Evolutionary conservation across 1,140 invertebrate species (phyloP).

Genomic region (Pogonomyrmex barbatus): DNA sequence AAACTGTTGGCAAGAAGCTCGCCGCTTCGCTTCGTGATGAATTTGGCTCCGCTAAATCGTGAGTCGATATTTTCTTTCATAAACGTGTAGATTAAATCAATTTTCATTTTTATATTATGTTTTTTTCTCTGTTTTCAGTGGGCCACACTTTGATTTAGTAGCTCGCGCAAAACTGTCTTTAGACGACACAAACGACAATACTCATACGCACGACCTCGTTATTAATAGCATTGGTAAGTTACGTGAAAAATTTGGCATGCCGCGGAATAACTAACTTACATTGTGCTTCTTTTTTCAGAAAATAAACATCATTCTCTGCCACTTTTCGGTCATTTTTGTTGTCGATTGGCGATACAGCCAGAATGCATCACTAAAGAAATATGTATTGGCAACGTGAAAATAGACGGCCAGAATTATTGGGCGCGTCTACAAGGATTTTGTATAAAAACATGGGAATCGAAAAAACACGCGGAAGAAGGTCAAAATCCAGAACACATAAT

Average conservation of each 20-base stretch:
- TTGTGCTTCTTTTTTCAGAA: constrained; percentile 77
- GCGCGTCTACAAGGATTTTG: constrained; percentile 80
- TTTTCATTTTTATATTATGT: neutral
- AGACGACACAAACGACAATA: constrained; percentile 88
- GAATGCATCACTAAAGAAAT: constrained; percentile 88
- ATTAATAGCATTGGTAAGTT: constrained; percentile 85
- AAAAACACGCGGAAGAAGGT: constrained; percentile 83
- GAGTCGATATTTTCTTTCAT: constrained; percentile 67
- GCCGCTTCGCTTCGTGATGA: constrained; percentile 87
- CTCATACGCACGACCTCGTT: constrained; percentile 86
- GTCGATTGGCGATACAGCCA: constrained; percentile 90
- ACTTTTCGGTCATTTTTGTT: constrained; percentile 92
- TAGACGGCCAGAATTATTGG: constrained; percentile 84
- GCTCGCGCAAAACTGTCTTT: constrained; percentile 89
- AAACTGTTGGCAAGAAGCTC: constrained; percentile 89
- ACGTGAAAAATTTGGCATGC: neutral
- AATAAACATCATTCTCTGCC: constrained; percentile 88
- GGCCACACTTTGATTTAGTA: constrained; percentile 90
- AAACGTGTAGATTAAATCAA: constrained; percentile 6
- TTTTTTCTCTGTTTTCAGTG: constrained; percentile 83
- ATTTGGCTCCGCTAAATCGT: constrained; percentile 86
- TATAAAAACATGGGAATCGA: constrained; percentile 83
- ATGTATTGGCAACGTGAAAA: constrained; percentile 86
- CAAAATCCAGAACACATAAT: constrained; percentile 78
- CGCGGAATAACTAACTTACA: constrained; percentile 6